A percentile compares a stretch with the other conserved stretches of the same genome.
Evolutionary conservation across 2,113 vertebrate genomes (phyloP).

Genomic region (Rhegmatorhina hoffmannsi): DNA sequence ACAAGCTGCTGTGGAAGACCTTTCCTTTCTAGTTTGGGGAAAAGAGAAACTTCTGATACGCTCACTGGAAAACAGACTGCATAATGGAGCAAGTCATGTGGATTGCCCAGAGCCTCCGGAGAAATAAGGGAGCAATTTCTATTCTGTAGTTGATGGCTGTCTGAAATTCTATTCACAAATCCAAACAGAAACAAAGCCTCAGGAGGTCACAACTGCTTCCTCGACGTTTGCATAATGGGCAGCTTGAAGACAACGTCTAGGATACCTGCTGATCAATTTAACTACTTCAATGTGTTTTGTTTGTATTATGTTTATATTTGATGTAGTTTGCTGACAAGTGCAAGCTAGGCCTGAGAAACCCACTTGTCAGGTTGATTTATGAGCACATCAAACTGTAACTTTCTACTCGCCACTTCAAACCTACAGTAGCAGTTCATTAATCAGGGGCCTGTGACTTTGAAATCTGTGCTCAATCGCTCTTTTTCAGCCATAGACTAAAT

Average conservation of each 20-base stretch:
- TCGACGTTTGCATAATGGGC: constrained; percentile 91
- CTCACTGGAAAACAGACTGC: constrained; percentile 99
- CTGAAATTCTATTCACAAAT: constrained; percentile 99
- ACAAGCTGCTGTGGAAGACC: constrained; percentile 83
- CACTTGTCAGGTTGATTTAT: constrained; percentile 97
- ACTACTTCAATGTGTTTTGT: constrained; percentile 87
- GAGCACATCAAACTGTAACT: constrained; percentile 86
- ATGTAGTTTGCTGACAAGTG: constrained; percentile 85
- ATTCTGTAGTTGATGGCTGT: constrained; percentile 96
- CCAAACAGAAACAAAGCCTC: constrained; percentile 99
- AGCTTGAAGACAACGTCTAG: constrained; percentile 84
- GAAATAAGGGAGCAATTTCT: constrained; percentile 99
- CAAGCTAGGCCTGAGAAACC: constrained; percentile 80
- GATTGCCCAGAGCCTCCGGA: constrained; percentile 91
- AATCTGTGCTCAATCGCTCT: constrained; percentile 76
- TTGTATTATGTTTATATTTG: constrained; percentile 88
- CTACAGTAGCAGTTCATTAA: constrained; percentile 88
- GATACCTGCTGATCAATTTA: constrained; percentile 93
- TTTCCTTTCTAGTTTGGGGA: constrained; percentile 83
- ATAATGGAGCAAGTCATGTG: constrained; percentile 95
- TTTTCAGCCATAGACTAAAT: constrained; percentile 75
- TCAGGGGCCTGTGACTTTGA: constrained; percentile 84
- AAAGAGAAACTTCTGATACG: constrained; percentile 93
- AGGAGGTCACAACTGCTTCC: constrained; percentile 92
- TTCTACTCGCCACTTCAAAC: constrained; percentile 84